Base-by-base conservation (phyloP, 2,113 vertebrate genomes). In the Grus americana region DNA sequence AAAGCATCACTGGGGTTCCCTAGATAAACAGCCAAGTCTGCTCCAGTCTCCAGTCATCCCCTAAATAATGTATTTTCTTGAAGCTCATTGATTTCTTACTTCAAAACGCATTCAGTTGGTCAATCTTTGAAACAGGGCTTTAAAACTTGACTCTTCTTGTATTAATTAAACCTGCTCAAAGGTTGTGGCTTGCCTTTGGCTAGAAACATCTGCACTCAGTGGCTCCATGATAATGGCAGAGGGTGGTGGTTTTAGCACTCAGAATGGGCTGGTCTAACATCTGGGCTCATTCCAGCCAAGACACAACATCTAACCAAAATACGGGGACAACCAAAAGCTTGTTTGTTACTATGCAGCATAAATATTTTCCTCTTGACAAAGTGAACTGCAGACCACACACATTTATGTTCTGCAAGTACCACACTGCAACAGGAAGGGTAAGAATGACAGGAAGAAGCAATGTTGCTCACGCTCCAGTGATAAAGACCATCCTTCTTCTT, bases 171-270 rank as follows among this genome's bases (percentile, higher is more conserved):
- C 8, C 11, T 55, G 5, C 23, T 80, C 52, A 74, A 58, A 88
- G 8, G 12, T 8, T 50, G 12, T 36, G 11, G 13, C 13, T 54
- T 63, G 22, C 18, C 18, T 76, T 23, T 65, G 17, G 18, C 42
- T 63, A 70, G n/a, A 54, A 65, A n/a, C 9, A 61, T 71, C 42
- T 19, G 27, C 22, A 26, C 30, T 79, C 9, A 4, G 29, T 13
- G 17, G 32, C 2, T 5, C 16, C 52, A 46, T 1, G 2, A 12
- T n/a, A 47, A 67, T 16, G 26, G 26, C 32, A 82, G 14, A 70
- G 11, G 3, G 15, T 1, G 1, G 47, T 21, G 4, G 10, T 40
- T 63, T 63, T 15, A 58, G n/a, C 0, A 2, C n/a, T 47, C 30
- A 54, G 57, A 40, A 87, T 7, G 15, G 38, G 23, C 19, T 8